Base-by-base conservation (phyloP, 2,888 invertebrate species). In the Cheilosia variabilis region DNA sequence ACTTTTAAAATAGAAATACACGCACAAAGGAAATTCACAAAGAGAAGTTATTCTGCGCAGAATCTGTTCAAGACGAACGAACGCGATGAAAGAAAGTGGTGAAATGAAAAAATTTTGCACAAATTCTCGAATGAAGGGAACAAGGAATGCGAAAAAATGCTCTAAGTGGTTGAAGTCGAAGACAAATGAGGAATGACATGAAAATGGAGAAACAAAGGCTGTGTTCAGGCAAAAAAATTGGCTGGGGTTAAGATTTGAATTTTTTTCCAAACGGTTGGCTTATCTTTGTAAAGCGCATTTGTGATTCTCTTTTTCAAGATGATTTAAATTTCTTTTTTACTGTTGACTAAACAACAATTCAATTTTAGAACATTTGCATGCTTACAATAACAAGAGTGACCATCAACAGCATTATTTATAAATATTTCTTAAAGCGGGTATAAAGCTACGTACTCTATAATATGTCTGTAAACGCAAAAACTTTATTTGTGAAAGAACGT, bases 1-100 rank as follows among this genome's bases (percentile, higher is more conserved):
- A 37, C 53, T 24, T 77, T 77, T 72, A 22, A 82, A 77, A 63
- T 10, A 52, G 17, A 77, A 69, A 41, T 65, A 76, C 69, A 66
- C 41, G 71, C 60, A 71, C 66, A 73, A 78, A 71, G 60, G 69
- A 80, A 69, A 79, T 75, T 69, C 69, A 75, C 80, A 80, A 80
- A 71, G 75, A 84, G 60, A 31, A 37, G 31, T 9, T 34, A 63
- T 53, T 84, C 31, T 77, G 86, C 86, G 86, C 86, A 86, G 62
- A 81, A 53, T 58, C 66, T 0, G 15, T 6, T 53, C n/a, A 17
- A 27, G 37, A 76, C 15, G 53, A 77, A 72, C 66, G 81, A 81
- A 81, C 81, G 37, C 81, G 81, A 43, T 41, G 52, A 77, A 81
- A 41, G 72, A 52, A 81, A 52, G 45, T 52, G 60, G 24, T 22